Percentiles rank a stretch among this genome's conserved stretches.
phyloP scores from a whole-genome alignment of 2,888 invertebrate species.

The Pachydiplax longipennis region DNA sequence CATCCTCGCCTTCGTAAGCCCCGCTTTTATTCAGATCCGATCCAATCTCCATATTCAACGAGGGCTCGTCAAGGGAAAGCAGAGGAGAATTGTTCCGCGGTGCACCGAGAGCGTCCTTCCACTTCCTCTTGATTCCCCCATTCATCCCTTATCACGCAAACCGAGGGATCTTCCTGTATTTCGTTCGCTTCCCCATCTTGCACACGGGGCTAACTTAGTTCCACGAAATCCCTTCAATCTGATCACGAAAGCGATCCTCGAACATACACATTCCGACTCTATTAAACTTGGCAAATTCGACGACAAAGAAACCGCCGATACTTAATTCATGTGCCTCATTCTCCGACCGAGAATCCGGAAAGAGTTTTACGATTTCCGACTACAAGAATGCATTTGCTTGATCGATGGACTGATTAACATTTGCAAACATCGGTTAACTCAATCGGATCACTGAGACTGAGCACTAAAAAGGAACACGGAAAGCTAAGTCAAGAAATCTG shows the following conservation, averaged over 20 bases:
- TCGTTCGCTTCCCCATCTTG: not conserved
- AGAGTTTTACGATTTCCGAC: too few relatives aligned
- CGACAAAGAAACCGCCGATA: not conserved
- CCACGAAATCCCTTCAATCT: not conserved
- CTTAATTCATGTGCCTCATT: not conserved
- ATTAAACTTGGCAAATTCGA: not conserved
- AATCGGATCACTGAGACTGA: too few relatives aligned
- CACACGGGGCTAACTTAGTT: not conserved
- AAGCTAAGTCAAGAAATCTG: too few relatives aligned
- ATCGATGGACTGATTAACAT: too few relatives aligned
- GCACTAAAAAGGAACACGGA: too few relatives aligned
- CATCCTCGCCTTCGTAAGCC: not conserved
- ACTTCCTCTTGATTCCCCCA: not conserved
- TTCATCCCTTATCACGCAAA: too few relatives aligned
- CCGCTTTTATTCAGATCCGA: not conserved
- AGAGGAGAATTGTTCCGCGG: not conserved
- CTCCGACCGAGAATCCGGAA: too few relatives aligned
- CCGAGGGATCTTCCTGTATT: not conserved
- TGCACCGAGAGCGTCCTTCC: not conserved
- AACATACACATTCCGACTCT: not conserved
- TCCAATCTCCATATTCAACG: not conserved
- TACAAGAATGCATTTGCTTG: too few relatives aligned
- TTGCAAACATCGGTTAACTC: too few relatives aligned
- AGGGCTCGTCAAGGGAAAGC: not conserved
- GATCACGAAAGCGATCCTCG: not conserved